These are phyloP conservation scores for Parnassius smintheus DNA, from an alignment of 2,888 invertebrate genomes.

Conservation along the genomic window DNA sequence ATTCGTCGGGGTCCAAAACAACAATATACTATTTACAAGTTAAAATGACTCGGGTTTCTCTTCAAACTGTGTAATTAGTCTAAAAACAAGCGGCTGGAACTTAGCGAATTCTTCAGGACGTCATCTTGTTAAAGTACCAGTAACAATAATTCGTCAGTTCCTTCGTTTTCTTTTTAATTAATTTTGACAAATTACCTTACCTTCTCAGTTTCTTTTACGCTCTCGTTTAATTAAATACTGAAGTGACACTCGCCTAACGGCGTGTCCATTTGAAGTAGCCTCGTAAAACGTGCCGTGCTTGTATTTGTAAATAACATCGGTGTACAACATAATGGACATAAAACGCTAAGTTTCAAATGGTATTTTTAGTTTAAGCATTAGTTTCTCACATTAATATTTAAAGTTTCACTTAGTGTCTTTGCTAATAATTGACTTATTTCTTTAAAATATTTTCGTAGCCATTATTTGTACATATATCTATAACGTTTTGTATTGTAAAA, in stretches of 20 bases:
- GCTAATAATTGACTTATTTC: no score
- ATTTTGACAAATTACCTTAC: slow-evolving; percentile 80
- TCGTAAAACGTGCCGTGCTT: slow-evolving; percentile 45
- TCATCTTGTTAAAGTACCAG: slow-evolving; percentile 56
- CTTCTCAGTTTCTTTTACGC: slow-evolving; percentile 72
- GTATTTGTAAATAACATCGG: slow-evolving; percentile 60
- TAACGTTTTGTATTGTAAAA: no score
- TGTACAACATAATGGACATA: slow-evolving; percentile 17
- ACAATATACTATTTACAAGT: slow-evolving; percentile 20
- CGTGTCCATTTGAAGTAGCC: slow-evolving; percentile 51
- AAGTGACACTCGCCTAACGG: slow-evolving; percentile 69
- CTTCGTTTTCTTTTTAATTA: slow-evolving; percentile 78
- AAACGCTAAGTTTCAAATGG: slow-evolving; percentile 13
- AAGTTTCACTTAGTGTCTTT: no score
- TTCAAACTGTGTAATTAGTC: slow-evolving; percentile 45
- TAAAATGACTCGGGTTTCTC: slow-evolving; percentile 26
- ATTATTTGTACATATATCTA: no score
- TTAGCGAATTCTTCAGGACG: slow-evolving; percentile 51
- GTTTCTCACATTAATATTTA: slow-evolving; percentile 7
- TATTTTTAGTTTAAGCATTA: slow-evolving; percentile 11
- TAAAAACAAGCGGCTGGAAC: slow-evolving; percentile 48
- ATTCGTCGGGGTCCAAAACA: slow-evolving; percentile 2
- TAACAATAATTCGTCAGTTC: slow-evolving; percentile 62
- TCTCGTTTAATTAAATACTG: slow-evolving; percentile 79
- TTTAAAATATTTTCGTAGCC: no score